Evolutionary conservation across 2,888 invertebrate genomes (phyloP).

Genomic region (Drosophila paranaensis): DNA sequence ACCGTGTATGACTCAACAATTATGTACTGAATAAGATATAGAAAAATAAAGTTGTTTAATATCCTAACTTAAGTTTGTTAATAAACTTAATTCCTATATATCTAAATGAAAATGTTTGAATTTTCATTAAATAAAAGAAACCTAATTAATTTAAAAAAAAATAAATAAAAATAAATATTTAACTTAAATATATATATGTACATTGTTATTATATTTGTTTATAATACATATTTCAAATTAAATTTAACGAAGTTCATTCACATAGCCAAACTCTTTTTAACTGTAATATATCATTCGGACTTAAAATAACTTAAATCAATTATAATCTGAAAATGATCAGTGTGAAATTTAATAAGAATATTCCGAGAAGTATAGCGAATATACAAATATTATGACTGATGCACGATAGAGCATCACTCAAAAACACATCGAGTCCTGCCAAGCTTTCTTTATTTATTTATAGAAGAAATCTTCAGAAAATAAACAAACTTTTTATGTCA

Average conservation of each 20-base stretch:
- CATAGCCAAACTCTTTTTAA: background rate
- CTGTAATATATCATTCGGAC: background rate
- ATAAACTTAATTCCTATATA: too few species aligned
- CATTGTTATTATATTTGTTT: too few species aligned
- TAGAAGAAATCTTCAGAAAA: constrained; percentile 22
- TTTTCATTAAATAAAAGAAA: too few species aligned
- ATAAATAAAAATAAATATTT: too few species aligned
- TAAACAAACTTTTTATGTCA: constrained; percentile 20
- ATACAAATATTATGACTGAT: background rate
- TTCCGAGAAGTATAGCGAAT: background rate
- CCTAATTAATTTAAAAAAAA: too few species aligned
- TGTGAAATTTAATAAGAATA: background rate
- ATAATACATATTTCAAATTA: background rate
- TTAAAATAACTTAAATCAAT: background rate
- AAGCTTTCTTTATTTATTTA: constrained; percentile 22
- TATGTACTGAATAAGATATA: background rate
- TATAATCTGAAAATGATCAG: background rate
- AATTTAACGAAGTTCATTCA: background rate
- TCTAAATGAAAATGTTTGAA: too few species aligned
- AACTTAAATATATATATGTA: too few species aligned
- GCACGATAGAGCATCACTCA: background rate
- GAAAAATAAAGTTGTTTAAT: too few species aligned
- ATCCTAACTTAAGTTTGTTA: too few species aligned
- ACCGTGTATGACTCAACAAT: background rate
- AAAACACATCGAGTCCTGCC: background rate